Percentiles rank a stretch among this genome's conserved stretches.
Conservation (phyloP, 1,140 invertebrate genomes). For the Eriocheir sinensis region DNA sequence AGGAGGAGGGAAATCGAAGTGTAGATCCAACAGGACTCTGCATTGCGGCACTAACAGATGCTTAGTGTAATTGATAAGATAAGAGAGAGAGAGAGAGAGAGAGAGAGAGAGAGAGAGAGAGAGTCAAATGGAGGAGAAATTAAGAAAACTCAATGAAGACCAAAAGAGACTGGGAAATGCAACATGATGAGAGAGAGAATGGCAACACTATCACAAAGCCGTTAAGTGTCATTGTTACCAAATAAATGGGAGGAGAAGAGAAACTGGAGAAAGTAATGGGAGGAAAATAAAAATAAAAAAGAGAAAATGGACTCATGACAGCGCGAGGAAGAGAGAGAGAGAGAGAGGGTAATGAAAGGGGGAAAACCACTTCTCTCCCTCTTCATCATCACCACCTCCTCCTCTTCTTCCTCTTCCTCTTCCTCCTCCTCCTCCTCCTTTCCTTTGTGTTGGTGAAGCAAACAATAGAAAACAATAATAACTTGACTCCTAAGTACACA, state of each 20-base stretch:
- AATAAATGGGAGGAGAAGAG: neutral
- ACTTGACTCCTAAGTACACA: neutral
- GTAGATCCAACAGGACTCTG: slow-evolving; percentile 28
- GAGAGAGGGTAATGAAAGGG: neutral
- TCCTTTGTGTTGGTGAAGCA: slow-evolving; percentile 1
- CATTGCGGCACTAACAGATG: slow-evolving; percentile 42
- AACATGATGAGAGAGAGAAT: too few relatives aligned
- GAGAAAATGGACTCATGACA: too few relatives aligned
- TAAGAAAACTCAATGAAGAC: neutral
- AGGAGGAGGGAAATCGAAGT: neutral
- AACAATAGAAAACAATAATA: slow-evolving; percentile 18
- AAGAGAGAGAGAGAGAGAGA: slow-evolving; percentile 53
- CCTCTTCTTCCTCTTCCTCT: neutral
- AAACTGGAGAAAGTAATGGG: neutral
- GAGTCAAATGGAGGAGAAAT: neutral
- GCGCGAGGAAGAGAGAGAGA: neutral
- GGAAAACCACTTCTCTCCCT: neutral
- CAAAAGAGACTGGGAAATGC: neutral
- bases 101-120: slow-evolving; percentile 1
- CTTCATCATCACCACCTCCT: neutral
- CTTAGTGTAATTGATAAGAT: slow-evolving; percentile 31
- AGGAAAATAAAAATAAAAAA: slow-evolving; percentile 30
- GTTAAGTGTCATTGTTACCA: too few relatives aligned
- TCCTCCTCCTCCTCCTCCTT: neutral
- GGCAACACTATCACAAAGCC: too few relatives aligned